Evolutionary conservation across 1,140 invertebrate genomes (phyloP), one percentile per base, ranked within the genome.

Genomic region (Sycophila sp.): DNA sequence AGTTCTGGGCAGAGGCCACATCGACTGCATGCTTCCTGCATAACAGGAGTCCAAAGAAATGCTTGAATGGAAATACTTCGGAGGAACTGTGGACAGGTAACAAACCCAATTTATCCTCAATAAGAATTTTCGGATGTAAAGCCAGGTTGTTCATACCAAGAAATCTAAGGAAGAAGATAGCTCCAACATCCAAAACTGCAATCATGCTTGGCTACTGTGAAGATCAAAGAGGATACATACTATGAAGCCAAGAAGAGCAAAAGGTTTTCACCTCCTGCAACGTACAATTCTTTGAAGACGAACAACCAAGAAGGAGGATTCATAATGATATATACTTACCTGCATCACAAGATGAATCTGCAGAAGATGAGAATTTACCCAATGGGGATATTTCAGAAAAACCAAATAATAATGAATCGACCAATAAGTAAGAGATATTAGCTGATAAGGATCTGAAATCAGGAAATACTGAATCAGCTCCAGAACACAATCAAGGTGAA

Each of bases 111-210:
- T 76, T 88, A 28, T 53, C 15, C 10, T 64, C 85, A 74, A 63
- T 86, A 2, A 76, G 74, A 42, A 75, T 81, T 49, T 87, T 88
- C 80, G 86, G 85, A 8, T 87, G 83, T 67, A 66, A 71, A 64
- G 85, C 84, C 7, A 83, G 81, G 69, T 77, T 74, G 3, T 76
- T 82, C 24, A 76, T 87, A 28, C 81, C 8, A 79, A 84, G 26
- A 55, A 78, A 65, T 78, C 80, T 32, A 45, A 47, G 84, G 47
- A 58, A 36, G 58, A 86, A 85, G 72, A 82, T 76, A 71, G 81
- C 86, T 59, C 47, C 68, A 13, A 86, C 86, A 55, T 51, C 80
- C n/a, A 53, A 69, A n/a, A 49, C 75, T 42, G 64, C 59, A 10
- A 75, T 84, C 15, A 80, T 87, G 32, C 73, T 86, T 2, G 84